Evolutionary conservation across 2,113 vertebrate genomes (phyloP).

Genomic region (Ictidomys tridecemlineatus): DNA sequence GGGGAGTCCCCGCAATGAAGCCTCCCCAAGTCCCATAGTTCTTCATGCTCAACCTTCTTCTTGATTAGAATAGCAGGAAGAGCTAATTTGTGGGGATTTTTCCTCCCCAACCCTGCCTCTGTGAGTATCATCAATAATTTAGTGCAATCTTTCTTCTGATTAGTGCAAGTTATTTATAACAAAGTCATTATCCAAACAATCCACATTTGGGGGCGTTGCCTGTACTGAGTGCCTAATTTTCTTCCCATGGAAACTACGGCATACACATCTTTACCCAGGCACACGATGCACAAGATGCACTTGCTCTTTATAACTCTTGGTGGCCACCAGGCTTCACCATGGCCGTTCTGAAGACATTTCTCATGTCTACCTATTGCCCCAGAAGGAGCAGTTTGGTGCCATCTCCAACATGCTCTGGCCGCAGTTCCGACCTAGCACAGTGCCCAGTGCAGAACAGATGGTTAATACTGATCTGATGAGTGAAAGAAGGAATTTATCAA

Average conservation of each 20-base stretch:
- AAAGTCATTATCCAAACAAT: slow-evolving; percentile 54
- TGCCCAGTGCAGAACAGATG: not conserved
- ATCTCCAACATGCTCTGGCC: too few species aligned
- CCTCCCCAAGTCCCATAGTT: not conserved
- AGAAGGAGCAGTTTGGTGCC: not conserved
- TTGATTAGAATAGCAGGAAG: not conserved
- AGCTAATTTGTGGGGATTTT: not conserved
- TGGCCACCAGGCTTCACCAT: fast-evolving
- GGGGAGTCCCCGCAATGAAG: fast-evolving
- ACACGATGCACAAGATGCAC: fast-evolving
- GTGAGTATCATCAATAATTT: slow-evolving; percentile 29
- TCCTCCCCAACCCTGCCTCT: not conserved
- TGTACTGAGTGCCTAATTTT: not conserved
- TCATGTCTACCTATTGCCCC: fast-evolving
- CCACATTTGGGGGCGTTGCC: not conserved
- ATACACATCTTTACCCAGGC: fast-evolving
- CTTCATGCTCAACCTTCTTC: not conserved
- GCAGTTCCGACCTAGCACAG: not conserved
- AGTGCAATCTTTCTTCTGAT: slow-evolving; percentile 26
- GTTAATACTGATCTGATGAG: not conserved
- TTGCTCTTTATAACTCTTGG: not conserved
- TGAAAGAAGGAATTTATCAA: not conserved
- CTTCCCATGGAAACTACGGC: not conserved
- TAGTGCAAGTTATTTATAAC: slow-evolving; percentile 56
- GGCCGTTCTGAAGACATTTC: too few species aligned